A percentile compares a stretch with the other conserved stretches of the same genome.
Conservation (phyloP, 2,113 vertebrate species). For the Heteronetta atricapilla region DNA sequence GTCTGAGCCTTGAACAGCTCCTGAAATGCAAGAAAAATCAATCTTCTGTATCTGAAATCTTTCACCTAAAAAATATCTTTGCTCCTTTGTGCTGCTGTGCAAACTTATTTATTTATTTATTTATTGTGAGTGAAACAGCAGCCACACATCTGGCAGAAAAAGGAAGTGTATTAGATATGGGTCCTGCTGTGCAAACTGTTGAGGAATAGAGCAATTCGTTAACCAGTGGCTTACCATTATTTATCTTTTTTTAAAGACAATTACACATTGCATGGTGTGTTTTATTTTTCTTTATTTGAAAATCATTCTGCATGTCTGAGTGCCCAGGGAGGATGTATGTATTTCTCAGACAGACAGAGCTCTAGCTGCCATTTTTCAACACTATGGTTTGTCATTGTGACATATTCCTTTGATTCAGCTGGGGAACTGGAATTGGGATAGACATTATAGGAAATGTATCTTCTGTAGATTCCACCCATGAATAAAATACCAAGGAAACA, state of each 20-base stretch:
- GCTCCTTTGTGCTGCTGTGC: background rate
- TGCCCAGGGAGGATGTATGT: background rate
- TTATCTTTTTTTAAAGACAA: background rate
- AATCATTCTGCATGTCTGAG: background rate
- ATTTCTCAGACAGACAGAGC: rapidly evolving
- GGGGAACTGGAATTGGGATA: background rate
- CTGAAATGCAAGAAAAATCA: background rate
- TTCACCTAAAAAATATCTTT: background rate
- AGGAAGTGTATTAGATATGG: background rate
- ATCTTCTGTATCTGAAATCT: background rate
- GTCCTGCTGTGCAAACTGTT: background rate
- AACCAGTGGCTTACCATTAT: background rate
- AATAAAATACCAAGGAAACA: background rate
- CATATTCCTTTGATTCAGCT: background rate
- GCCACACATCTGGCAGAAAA: background rate
- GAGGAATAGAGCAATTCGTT: background rate
- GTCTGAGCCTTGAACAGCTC: background rate
- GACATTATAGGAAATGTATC: background rate
- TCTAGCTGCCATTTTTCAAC: background rate
- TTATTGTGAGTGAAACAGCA: background rate
- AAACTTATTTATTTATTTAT: background rate
- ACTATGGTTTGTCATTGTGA: background rate
- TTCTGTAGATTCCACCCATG: background rate
- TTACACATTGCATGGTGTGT: background rate
- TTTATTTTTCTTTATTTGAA: background rate